Evolutionary conservation across 2,888 invertebrate genomes (phyloP).

Genomic region (Platypus cylindrus): DNA sequence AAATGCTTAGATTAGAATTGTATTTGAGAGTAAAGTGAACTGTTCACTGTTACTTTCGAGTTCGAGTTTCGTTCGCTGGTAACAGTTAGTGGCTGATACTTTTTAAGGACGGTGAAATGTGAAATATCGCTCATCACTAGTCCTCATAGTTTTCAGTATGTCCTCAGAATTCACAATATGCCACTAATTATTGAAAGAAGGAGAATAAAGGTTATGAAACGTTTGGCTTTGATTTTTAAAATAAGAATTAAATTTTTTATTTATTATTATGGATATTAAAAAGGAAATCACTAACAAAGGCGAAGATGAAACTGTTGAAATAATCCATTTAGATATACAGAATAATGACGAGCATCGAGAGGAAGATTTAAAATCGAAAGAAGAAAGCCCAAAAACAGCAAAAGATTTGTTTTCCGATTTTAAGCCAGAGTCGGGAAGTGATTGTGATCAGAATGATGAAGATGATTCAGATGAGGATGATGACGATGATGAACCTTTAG

Average conservation of each 20-base stretch:
- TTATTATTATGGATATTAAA: constrained; percentile 8
- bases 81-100: no score
- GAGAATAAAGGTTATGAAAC: constrained; percentile 10
- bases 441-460: constrained; percentile 17
- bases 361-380: constrained; percentile 17
- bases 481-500: constrained; percentile 20
- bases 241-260: constrained; percentile 3
- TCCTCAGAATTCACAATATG: no score
- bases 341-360: constrained; percentile 11
- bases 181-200: no score
- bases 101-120: no score
- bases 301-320: constrained; percentile 17
- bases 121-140: no score
- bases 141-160: no score
- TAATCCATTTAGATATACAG: constrained; percentile 17
- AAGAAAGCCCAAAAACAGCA: constrained; percentile 20
- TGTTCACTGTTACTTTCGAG: no score
- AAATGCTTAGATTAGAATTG: no score
- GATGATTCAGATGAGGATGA: constrained; percentile 18
- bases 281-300: constrained; percentile 8
- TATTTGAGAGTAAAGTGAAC: no score
- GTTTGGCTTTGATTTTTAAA: constrained; percentile 9
- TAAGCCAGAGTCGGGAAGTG: constrained; percentile 23
- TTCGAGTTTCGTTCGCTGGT: no score
- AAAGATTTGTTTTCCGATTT: constrained; percentile 28